A percentile compares a stretch with the other conserved stretches of the same genome.
These are phyloP conservation scores for Procavia capensis DNA, from an alignment of 2,113 vertebrate species.

Conservation along the genomic window DNA sequence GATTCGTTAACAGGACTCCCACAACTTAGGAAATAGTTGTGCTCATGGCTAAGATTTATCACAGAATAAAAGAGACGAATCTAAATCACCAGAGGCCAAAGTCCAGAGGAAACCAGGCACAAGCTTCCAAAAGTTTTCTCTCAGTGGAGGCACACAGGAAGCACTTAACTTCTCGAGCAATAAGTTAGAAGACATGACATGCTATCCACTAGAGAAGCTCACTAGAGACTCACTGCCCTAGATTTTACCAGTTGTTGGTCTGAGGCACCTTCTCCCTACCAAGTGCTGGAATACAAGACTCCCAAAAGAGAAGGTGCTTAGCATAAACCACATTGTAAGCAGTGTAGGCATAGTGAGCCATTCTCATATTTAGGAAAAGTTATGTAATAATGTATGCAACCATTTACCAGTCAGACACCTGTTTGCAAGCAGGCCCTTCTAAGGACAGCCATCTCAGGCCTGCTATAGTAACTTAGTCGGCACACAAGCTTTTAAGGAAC, in stretches of 20 bases:
- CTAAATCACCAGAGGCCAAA: neutral
- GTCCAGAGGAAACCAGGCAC: neutral
- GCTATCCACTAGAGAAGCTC: neutral
- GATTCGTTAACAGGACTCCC: neutral
- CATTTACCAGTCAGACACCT: neutral
- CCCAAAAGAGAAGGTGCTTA: conserved; percentile 6
- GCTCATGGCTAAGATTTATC: neutral
- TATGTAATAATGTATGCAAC: neutral
- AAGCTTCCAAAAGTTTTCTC: neutral
- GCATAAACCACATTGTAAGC: neutral
- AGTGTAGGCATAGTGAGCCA: neutral
- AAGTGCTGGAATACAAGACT: neutral
- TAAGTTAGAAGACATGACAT: neutral
- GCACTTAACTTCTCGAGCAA: neutral
- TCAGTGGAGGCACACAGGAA: neutral
- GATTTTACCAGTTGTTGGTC: neutral
- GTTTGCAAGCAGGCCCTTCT: neutral
- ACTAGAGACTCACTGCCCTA: neutral
- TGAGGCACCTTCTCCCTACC: neutral
- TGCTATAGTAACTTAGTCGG: neutral
- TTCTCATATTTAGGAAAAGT: neutral
- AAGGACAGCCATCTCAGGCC: neutral
- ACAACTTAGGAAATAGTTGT: neutral
- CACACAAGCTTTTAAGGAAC: neutral
- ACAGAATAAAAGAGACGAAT: neutral